Evolutionary conservation across 2,113 vertebrate genomes (phyloP).

Genomic region (Gadus chalcogrammus): DNA sequence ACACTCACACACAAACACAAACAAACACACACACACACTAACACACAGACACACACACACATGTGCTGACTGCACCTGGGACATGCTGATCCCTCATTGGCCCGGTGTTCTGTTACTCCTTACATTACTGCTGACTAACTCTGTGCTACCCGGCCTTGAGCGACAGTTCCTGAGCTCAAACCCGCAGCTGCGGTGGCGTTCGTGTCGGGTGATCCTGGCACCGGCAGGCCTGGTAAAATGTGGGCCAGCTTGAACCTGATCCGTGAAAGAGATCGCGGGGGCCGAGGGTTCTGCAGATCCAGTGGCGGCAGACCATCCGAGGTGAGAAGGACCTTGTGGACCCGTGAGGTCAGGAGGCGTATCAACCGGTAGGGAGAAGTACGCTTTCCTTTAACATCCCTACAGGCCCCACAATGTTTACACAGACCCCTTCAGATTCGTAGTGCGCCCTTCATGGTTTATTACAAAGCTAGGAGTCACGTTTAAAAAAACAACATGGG

Average conservation of each 20-base stretch:
- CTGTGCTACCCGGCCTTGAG: slow-evolving; percentile 40
- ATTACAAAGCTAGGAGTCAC: too few relatives aligned
- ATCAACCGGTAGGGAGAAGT: background rate
- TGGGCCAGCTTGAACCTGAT: slow-evolving; percentile 61
- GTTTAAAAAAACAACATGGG: too few relatives aligned
- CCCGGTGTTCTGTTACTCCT: slow-evolving; percentile 57
- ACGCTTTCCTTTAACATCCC: too few relatives aligned
- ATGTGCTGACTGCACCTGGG: slow-evolving; percentile 26
- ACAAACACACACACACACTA: slow-evolving; percentile 18
- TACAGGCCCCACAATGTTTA: too few relatives aligned
- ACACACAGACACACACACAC: background rate
- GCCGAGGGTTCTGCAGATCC: slow-evolving; percentile 35
- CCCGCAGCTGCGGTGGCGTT: slow-evolving; percentile 20
- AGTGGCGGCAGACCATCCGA: slow-evolving; percentile 31
- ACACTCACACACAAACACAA: slow-evolving; percentile 22
- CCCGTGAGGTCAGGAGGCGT: slow-evolving; percentile 14
- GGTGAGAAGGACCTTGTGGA: slow-evolving; percentile 29
- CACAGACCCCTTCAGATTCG: too few relatives aligned
- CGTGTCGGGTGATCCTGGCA: slow-evolving; percentile 59
- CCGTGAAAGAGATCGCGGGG: slow-evolving; percentile 49
- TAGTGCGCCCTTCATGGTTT: too few relatives aligned
- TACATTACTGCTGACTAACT: slow-evolving; percentile 68
- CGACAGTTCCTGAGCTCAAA: slow-evolving; percentile 42
- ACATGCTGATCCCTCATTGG: slow-evolving; percentile 36
- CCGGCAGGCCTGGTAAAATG: slow-evolving; percentile 43